phyloP scores from a whole-genome alignment of 2,113 vertebrate species.

The Desmodus rotundus region DNA sequence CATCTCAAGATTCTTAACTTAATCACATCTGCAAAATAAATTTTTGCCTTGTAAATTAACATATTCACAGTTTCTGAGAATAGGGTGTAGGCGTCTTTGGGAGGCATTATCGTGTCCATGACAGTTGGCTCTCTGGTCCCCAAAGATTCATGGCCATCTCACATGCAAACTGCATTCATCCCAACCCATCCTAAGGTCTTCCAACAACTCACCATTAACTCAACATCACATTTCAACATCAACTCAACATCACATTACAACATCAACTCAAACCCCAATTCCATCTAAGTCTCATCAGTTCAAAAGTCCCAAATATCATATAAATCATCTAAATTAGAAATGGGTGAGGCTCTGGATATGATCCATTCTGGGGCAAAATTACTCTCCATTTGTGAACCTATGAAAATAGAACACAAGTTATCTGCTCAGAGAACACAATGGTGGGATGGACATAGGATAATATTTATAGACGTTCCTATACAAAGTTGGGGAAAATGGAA shows the following conservation, averaged over 20 bases:
- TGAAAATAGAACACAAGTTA: not conserved
- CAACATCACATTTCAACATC: not conserved
- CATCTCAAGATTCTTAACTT: not conserved
- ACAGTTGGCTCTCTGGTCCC: too few species aligned
- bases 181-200: not conserved
- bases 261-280: not conserved
- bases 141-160: not conserved
- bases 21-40: not conserved
- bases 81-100: not conserved
- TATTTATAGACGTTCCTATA: not conserved
- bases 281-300: not conserved
- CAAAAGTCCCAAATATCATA: not conserved
- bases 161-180: not conserved
- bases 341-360: not conserved
- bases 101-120: too few species aligned
- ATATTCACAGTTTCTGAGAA: not conserved
- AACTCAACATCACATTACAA: not conserved
- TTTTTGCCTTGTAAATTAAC: not conserved
- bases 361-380: not conserved
- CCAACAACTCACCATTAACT: not conserved
- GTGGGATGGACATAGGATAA: not conserved
- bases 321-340: not conserved
- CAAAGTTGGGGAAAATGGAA: not conserved
- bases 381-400: not conserved
- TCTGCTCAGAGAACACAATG: not conserved